These are phyloP conservation scores for Cerastis rubricosa DNA, from an alignment of 2,888 invertebrate genomes.

Conservation along the genomic window DNA sequence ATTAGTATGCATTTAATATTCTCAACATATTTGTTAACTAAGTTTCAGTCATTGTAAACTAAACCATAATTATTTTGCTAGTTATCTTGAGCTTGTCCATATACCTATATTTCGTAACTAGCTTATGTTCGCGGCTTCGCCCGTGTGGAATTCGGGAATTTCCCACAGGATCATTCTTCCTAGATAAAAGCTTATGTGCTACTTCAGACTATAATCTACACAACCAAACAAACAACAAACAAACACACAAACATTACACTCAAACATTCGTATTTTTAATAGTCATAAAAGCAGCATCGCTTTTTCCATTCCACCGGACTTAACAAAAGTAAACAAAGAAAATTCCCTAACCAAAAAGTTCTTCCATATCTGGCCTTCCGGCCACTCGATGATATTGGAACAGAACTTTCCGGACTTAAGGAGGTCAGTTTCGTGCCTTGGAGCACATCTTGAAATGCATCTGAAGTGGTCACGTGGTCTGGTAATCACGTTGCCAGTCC, in stretches of 20 bases:
- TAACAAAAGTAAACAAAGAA: slow-evolving; percentile 13
- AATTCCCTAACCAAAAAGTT: slow-evolving; percentile 19
- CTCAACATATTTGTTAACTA: not conserved
- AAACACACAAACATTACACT: too few species aligned
- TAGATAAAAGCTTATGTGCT: not conserved
- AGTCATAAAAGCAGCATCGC: not conserved
- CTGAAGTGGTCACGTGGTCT: slow-evolving; percentile 64
- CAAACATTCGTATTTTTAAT: not conserved
- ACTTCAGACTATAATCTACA: not conserved
- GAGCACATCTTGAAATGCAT: slow-evolving; percentile 61
- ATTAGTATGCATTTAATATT: not conserved
- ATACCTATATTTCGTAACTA: too few species aligned
- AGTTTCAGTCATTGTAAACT: not conserved
- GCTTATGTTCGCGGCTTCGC: not conserved
- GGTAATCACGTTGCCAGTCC: slow-evolving; percentile 54
- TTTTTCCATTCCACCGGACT: not conserved
- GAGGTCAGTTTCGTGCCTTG: slow-evolving; percentile 48
- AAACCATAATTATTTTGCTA: not conserved
- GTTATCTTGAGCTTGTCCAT: not conserved
- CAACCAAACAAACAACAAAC: too few species aligned
- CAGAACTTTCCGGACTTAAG: slow-evolving; percentile 55
- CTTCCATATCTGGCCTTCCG: slow-evolving; percentile 23
- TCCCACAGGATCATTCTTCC: not conserved
- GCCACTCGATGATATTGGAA: slow-evolving; percentile 28
- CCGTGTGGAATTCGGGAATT: not conserved